A percentile compares a stretch with the other conserved stretches of the same genome.
Evolutionary conservation across 2,797 vertebrate species (phyloP).

Genomic region (Microcaecilia unicolor): DNA sequence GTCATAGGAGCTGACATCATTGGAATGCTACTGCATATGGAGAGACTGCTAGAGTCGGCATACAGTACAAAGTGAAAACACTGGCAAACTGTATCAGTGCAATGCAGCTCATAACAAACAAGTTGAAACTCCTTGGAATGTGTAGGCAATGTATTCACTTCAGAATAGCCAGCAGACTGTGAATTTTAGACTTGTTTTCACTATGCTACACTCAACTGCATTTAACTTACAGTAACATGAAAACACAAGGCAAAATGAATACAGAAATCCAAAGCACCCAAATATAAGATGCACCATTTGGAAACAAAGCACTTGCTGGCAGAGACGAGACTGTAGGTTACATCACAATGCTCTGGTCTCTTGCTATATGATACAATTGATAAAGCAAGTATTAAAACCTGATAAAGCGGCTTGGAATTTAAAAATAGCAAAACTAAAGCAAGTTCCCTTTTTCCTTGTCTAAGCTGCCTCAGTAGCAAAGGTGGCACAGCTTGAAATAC

Average conservation of each 20-base stretch:
- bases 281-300: conserved; percentile 8
- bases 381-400: neutral
- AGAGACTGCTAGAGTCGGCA: conserved; percentile 50
- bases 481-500: neutral
- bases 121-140: conserved; percentile 72
- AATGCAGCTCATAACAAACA: conserved; percentile 46
- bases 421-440: conserved; percentile 1
- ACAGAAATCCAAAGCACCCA: conserved; percentile 15
- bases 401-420: neutral
- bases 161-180: conserved; percentile 36
- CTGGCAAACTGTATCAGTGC: conserved; percentile 45
- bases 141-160: conserved; percentile 47
- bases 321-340: conserved; percentile 33
- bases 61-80: conserved; percentile 41
- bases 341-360: conserved; percentile 57
- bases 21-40: too few relatives aligned
- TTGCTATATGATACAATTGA: conserved; percentile 23
- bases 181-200: conserved; percentile 36
- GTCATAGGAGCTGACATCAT: too few relatives aligned
- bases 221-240: conserved; percentile 7
- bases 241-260: neutral
- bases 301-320: neutral
- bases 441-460: conserved; percentile 8
- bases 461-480: neutral
- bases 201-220: conserved; percentile 48